These are phyloP conservation scores for Catharus bicknelli DNA, from an alignment of 2,113 vertebrate genomes.

Conservation along the genomic window DNA sequence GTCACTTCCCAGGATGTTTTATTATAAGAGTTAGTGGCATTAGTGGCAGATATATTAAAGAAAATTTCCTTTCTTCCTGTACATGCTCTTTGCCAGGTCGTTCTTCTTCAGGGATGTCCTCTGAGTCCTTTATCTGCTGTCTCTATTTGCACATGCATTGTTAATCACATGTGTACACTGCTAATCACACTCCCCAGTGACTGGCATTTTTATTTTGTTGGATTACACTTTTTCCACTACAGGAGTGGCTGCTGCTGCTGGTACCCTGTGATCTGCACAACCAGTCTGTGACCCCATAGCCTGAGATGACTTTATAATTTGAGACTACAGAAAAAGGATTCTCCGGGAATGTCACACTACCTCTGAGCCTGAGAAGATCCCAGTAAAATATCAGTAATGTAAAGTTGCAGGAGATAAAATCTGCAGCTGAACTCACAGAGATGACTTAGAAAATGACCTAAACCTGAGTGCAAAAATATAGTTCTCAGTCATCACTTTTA, in stretches of 20 bases:
- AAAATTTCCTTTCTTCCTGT: background rate
- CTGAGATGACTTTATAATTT: background rate
- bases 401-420: background rate
- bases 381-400: background rate
- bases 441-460: background rate
- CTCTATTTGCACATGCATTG: background rate
- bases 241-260: background rate
- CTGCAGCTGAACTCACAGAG: background rate
- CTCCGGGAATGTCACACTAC: background rate
- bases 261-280: background rate
- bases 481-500: background rate
- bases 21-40: background rate
- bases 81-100: fast-evolving
- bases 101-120: background rate
- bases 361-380: background rate
- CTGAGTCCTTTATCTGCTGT: background rate
- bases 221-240: background rate
- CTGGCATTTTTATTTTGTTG: background rate
- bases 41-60: background rate
- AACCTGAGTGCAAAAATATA: background rate
- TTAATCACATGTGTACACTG: background rate
- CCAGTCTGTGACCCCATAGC: background rate
- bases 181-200: background rate
- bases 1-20: background rate
- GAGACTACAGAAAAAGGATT: background rate